A percentile compares a stretch with the other conserved stretches of the same genome.
phyloP scores from a whole-genome alignment of 1,140 invertebrate genomes.

The Platyscapa corneri region DNA sequence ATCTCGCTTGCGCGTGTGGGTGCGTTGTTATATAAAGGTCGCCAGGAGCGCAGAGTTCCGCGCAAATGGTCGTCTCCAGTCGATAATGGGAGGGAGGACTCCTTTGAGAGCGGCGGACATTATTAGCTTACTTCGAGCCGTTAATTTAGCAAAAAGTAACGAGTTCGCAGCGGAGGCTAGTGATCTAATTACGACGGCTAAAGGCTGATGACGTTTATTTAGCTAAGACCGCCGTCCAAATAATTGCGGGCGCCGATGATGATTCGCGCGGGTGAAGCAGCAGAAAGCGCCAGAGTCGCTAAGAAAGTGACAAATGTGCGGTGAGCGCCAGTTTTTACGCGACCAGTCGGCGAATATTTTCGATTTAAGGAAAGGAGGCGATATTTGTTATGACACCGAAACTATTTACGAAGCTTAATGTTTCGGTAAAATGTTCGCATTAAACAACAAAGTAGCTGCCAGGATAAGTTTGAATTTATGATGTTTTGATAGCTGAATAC shows the following conservation, averaged over 20 bases:
- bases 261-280: too few species aligned
- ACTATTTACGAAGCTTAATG: too few species aligned
- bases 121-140: too few species aligned
- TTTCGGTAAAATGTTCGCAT: too few species aligned
- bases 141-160: too few species aligned
- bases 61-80: too few species aligned
- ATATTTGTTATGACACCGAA: too few species aligned
- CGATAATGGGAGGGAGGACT: too few species aligned
- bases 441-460: background rate
- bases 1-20: constrained; percentile 37
- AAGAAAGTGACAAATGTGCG: background rate
- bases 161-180: too few species aligned
- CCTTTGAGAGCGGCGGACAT: too few species aligned
- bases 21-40: constrained; percentile 34
- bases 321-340: background rate
- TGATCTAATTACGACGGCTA: too few species aligned
- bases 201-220: background rate
- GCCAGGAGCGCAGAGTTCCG: background rate
- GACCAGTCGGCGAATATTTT: background rate
- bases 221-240: background rate
- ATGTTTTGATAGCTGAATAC: constrained; percentile 8
- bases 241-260: background rate
- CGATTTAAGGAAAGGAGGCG: background rate
- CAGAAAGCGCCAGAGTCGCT: too few species aligned
- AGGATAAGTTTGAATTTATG: constrained; percentile 10